Conservation (phyloP, 2,797 vertebrate genomes). For the Danio albolineatus region DNA sequence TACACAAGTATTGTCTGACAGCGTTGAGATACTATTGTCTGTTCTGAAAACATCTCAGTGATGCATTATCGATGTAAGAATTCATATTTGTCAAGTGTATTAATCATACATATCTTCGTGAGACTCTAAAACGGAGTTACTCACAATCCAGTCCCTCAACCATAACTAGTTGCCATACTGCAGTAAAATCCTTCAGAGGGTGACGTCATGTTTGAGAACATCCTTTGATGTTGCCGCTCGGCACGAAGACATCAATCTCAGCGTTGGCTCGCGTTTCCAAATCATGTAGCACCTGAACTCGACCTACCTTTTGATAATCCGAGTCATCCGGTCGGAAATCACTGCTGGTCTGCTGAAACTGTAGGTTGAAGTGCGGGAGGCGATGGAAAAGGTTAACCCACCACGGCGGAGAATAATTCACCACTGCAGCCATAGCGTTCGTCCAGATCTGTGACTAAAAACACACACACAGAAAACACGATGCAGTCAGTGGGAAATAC, state of each 20-base stretch:
- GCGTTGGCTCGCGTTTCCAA: not conserved
- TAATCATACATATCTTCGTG: not conserved
- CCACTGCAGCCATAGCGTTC: conserved; percentile 84
- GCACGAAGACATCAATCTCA: not conserved
- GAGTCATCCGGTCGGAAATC: conserved; percentile 89
- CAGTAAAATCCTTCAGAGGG: conserved; percentile 32
- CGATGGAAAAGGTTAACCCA: conserved; percentile 94
- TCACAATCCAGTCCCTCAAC: not conserved
- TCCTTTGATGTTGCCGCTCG: conserved; percentile 6
- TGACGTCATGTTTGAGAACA: conserved; percentile 35
- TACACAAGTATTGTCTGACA: not conserved
- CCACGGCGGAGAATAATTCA: conserved; percentile 93
- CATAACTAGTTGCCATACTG: conserved; percentile 9
- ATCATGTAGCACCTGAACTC: conserved; percentile 9
- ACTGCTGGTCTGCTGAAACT: conserved; percentile 86
- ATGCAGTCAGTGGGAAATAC: not conserved
- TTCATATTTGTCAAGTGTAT: not conserved
- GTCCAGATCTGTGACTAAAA: conserved; percentile 7
- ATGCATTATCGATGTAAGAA: not conserved
- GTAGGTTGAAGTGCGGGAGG: conserved; percentile 89
- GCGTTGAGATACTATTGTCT: not conserved
- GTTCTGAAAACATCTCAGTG: not conserved
- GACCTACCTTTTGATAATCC: conserved; percentile 91
- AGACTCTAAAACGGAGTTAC: not conserved
- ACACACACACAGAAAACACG: not conserved